Base-by-base conservation (phyloP, 2,888 invertebrate genomes). In the Drosophila nr. fundita region DNA sequence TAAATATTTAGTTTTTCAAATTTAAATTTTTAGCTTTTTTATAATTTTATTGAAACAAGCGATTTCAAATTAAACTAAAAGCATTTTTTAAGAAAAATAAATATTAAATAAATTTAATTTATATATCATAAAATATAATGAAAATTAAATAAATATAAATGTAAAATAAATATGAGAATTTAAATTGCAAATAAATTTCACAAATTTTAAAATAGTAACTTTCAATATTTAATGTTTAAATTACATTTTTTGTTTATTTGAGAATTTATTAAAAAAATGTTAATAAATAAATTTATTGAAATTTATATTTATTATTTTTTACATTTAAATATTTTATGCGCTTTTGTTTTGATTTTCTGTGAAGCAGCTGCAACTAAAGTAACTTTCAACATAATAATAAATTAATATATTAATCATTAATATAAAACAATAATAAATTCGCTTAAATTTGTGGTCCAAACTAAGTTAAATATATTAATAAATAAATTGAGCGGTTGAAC, bases 11-110 rank as follows among this genome's bases (percentile, higher is more conserved):
- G 21, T 21, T 1, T 21, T 21, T 13, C 0, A 13, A 21, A 21
- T 21, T 3, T 13, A 3, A 1, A 1, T 42, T 42, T 13, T 6
- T 0, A n/a, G 1, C 1, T 3, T 21, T n/a, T 42, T 21, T 3
- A 40, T n/a, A 8, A 40, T 11, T 11, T 11, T 2, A 40, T n/a
- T n/a, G 2, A n/a, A 40, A n/a, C 5, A n/a, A 4, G 0, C 5
- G n/a, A n/a, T 42, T n/a, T 42, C 11, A 42, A 42, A 42, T n/a
- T 42, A 6, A n/a, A 1, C 0, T 1, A n/a, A 42, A 5, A 11
- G 5, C 40, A 11, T 0, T 6, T 42, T 11, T 42, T n/a, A n/a
- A 42, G 1, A n/a, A n/a, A n/a, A n/a, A 11, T 1, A 42, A 30
- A 30, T 0, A 32, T 4, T 2, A n/a, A n/a, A n/a, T n/a, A 13